Percentiles rank a stretch among this genome's conserved stretches.
phyloP scores from a whole-genome alignment of 2,113 vertebrate species.

The Tenrec ecaudatus region DNA sequence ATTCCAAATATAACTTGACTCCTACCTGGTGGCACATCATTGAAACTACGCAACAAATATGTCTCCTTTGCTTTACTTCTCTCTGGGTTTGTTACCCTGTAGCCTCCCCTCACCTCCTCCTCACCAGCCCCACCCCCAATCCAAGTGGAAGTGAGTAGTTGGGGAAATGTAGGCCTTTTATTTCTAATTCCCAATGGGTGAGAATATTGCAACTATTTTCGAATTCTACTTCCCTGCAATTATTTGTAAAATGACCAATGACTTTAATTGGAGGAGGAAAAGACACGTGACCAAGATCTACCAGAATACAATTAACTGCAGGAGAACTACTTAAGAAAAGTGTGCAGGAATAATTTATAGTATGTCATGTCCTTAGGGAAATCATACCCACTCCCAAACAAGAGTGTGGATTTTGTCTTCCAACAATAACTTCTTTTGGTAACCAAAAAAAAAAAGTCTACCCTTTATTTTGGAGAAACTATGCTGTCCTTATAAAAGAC shows the following conservation, averaged over 20 bases:
- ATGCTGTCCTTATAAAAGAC: not conserved
- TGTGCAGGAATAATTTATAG: not conserved
- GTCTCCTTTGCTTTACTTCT: not conserved
- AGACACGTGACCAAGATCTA: not conserved
- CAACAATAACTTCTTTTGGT: not conserved
- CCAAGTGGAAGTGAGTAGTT: not conserved
- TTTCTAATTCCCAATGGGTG: not conserved
- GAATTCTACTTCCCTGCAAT: constrained; percentile 34
- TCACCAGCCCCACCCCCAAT: not conserved
- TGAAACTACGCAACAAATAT: not conserved
- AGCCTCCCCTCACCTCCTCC: not conserved
- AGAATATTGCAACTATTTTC: not conserved
- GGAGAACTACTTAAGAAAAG: not conserved
- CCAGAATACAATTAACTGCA: not conserved
- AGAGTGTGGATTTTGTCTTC: not conserved
- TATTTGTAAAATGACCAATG: not conserved
- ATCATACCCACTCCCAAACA: too few species aligned
- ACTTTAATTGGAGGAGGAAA: not conserved
- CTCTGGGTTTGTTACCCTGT: too few species aligned
- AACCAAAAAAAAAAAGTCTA: not conserved
- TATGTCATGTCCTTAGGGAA: too few species aligned
- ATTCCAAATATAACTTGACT: not conserved
- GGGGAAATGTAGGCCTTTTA: not conserved
- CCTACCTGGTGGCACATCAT: too few species aligned
- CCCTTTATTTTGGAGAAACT: not conserved